A percentile compares a stretch with the other conserved stretches of the same genome.
Evolutionary conservation across 2,888 invertebrate species (phyloP).

Genomic region (Torymus aiolomorphi): DNA sequence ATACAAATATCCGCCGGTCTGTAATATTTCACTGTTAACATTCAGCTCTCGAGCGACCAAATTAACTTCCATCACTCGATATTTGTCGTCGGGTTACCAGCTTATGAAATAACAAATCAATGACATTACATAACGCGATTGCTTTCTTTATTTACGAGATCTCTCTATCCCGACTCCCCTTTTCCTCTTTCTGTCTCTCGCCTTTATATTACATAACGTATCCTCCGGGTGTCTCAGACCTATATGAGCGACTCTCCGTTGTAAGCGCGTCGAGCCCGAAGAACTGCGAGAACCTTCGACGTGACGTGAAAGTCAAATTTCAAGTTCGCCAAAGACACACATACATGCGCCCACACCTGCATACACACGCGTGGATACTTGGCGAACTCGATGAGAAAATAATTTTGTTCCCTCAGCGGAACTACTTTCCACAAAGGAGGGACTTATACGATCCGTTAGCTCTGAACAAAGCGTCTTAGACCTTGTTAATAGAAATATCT

Average conservation of each 20-base stretch:
- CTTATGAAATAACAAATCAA: neutral
- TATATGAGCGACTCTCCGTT: neutral
- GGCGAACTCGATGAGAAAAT: constrained; percentile 6
- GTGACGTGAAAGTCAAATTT: constrained; percentile 51
- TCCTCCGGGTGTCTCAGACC: constrained; percentile 20
- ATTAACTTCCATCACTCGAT: neutral
- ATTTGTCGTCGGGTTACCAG: neutral
- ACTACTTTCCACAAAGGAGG: no score
- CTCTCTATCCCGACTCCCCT: neutral
- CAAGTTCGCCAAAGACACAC: constrained; percentile 25
- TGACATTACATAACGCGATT: neutral
- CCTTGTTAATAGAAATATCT: no score
- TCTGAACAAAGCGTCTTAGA: no score
- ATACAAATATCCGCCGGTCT: no score
- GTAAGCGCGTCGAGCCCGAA: neutral
- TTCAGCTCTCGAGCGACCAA: no score
- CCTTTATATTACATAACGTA: constrained; percentile 1
- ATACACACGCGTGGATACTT: neutral
- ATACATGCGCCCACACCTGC: neutral
- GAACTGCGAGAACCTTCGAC: constrained; percentile 34
- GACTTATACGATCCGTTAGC: no score
- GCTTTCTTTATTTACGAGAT: neutral
- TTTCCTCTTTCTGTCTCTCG: neutral
- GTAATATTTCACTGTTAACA: no score
- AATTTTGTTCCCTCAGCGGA: constrained; percentile 1